Evolutionary conservation across 2,888 invertebrate genomes (phyloP).

Genomic region (Alsophila aescularia): DNA sequence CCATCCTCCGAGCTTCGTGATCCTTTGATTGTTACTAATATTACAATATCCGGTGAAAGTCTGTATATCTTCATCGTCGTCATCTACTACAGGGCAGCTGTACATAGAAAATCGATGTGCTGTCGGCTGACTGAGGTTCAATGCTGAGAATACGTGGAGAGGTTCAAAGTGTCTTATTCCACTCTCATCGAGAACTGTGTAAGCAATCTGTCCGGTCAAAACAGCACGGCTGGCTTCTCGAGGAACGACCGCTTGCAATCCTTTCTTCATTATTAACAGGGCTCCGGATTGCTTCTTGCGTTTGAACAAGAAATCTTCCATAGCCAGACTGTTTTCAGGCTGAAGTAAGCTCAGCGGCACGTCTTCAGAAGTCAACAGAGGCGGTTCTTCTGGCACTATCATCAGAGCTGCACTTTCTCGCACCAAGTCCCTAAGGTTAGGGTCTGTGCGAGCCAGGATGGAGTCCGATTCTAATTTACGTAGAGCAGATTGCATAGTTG

Average conservation of each 20-base stretch:
- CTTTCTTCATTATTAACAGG: slow-evolving; percentile 89
- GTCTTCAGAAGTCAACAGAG: slow-evolving; percentile 86
- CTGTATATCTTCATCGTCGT: slow-evolving; percentile 76
- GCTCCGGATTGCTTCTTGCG: slow-evolving; percentile 84
- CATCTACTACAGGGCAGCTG: slow-evolving; percentile 85
- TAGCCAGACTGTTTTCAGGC: slow-evolving; percentile 89
- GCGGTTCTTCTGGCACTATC: slow-evolving; percentile 86
- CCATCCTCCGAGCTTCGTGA: slow-evolving; percentile 78
- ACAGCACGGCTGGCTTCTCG: slow-evolving; percentile 90
- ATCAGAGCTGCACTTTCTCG: slow-evolving; percentile 89
- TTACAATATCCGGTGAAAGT: slow-evolving; percentile 77
- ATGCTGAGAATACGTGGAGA: slow-evolving; percentile 88
- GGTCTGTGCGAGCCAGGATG: slow-evolving; percentile 87
- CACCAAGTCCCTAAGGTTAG: slow-evolving; percentile 88
- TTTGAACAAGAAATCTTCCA: slow-evolving; percentile 89
- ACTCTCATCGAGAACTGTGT: slow-evolving; percentile 90
- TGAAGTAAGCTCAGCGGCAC: slow-evolving; percentile 88
- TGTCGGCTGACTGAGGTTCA: slow-evolving; percentile 87
- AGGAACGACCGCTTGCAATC: slow-evolving; percentile 90
- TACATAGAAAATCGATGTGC: slow-evolving; percentile 88
- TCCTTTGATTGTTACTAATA: slow-evolving; percentile 76
- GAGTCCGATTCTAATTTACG: slow-evolving; percentile 87
- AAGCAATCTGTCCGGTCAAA: slow-evolving; percentile 89
- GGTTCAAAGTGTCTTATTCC: slow-evolving; percentile 91
- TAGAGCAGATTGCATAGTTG: slow-evolving; percentile 85